These are phyloP conservation scores for Formicarius rufipectus DNA, from an alignment of 2,113 vertebrate genomes.

Conservation along the genomic window DNA sequence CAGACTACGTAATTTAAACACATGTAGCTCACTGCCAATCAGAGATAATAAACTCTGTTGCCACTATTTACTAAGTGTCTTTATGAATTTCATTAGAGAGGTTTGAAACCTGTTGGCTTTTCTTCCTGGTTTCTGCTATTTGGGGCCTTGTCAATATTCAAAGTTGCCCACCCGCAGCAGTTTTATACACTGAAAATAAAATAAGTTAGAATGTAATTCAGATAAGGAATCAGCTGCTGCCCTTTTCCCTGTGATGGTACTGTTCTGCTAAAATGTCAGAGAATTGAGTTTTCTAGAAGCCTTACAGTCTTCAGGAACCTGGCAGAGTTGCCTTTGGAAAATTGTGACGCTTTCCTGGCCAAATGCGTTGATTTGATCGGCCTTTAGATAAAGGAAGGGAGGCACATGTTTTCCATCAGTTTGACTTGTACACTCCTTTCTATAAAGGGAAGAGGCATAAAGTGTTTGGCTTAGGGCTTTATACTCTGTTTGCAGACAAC, in stretches of 20 bases:
- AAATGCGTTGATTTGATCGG: neutral
- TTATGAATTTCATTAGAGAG: neutral
- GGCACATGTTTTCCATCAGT: conserved; percentile 20
- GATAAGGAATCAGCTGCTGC: neutral
- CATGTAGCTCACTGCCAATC: neutral
- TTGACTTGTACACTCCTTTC: neutral
- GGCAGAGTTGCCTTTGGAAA: neutral
- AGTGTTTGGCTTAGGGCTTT: neutral
- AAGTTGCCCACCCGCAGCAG: neutral
- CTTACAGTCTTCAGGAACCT: neutral
- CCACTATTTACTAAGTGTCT: neutral
- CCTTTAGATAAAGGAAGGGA: conserved; percentile 11
- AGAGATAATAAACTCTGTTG: neutral
- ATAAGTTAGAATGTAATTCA: neutral
- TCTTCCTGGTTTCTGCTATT: neutral
- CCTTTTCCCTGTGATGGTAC: neutral
- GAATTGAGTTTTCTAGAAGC: neutral
- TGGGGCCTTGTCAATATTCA: neutral
- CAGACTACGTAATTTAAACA: neutral
- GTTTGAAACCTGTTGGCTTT: neutral
- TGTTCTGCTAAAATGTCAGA: neutral
- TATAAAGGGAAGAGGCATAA: neutral
- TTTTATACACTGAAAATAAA: neutral
- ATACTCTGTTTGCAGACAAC: neutral
- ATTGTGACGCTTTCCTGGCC: neutral